phyloP scores from a whole-genome alignment of 2,797 vertebrate genomes.

The Tachyglossus aculeatus region DNA sequence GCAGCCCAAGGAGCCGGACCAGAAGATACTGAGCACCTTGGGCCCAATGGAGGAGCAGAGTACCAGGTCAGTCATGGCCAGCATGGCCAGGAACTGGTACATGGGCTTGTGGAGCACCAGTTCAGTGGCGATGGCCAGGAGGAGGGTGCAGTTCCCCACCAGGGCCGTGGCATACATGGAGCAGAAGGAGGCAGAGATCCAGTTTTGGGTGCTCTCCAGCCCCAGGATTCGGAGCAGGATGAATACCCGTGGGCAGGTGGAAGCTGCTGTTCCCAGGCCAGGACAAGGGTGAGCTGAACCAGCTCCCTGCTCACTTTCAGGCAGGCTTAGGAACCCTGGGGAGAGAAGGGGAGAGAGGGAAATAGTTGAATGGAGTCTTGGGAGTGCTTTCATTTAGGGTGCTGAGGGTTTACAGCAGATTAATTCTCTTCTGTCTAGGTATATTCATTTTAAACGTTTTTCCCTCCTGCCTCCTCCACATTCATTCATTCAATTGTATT shows the following conservation, averaged over 20 bases:
- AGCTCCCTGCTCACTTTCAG: no score
- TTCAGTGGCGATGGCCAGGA: constrained; percentile 41
- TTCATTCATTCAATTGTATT: no score
- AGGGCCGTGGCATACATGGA: constrained; percentile 50
- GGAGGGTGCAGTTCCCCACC: constrained; percentile 48
- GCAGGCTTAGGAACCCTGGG: no score
- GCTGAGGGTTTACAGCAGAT: no score
- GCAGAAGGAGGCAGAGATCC: constrained; percentile 59
- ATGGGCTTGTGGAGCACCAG: constrained; percentile 52
- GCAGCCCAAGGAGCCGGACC: constrained; percentile 50
- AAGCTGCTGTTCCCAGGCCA: constrained; percentile 39
- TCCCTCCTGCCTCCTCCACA: no score
- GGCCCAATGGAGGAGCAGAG: constrained; percentile 74
- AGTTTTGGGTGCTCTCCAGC: constrained; percentile 45
- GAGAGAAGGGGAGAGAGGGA: no score
- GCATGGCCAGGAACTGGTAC: constrained; percentile 61
- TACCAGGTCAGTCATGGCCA: constrained; percentile 68
- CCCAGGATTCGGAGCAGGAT: constrained; percentile 55
- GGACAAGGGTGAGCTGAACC: no score
- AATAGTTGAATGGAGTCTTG: no score
- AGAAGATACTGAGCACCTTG: constrained; percentile 70
- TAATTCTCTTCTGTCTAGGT: no score
- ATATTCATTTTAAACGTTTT: no score
- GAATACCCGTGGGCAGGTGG: constrained; percentile 49
- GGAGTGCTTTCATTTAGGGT: no score